Evolutionary conservation across 2,888 invertebrate species (phyloP).

Genomic region (Parthenolecanium corni): DNA sequence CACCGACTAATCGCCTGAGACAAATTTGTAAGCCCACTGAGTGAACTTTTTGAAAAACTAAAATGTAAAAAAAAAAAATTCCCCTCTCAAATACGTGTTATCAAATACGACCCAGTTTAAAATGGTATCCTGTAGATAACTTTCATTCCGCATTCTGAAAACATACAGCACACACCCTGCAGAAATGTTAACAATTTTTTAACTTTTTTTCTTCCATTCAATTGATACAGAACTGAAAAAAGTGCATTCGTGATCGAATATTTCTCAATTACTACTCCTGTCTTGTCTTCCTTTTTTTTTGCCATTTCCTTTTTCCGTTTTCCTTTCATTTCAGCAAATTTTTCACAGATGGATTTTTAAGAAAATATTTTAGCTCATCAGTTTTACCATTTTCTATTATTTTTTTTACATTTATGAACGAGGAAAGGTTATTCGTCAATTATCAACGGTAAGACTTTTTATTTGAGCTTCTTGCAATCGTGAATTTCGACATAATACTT

Average conservation of each 20-base stretch:
- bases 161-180: conserved; percentile 16
- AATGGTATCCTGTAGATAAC: conserved; percentile 19
- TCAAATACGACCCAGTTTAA: conserved; percentile 14
- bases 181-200: conserved; percentile 10
- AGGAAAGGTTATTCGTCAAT: no score
- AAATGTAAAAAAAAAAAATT: background rate
- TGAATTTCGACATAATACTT: no score
- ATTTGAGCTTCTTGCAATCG: no score
- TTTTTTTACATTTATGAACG: no score
- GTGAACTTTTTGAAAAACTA: background rate
- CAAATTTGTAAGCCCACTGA: background rate
- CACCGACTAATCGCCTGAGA: background rate
- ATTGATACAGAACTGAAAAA: conserved; percentile 4
- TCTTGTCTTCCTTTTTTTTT: no score
- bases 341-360: no score
- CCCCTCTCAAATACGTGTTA: background rate
- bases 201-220: background rate
- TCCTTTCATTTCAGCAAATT: no score
- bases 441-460: no score
- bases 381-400: no score
- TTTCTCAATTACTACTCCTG: background rate
- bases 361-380: no score
- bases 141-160: conserved; percentile 3
- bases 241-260: conserved; percentile 4
- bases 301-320: no score